Conservation (phyloP, 2,888 invertebrate genomes). For the Aradus depressus region DNA sequence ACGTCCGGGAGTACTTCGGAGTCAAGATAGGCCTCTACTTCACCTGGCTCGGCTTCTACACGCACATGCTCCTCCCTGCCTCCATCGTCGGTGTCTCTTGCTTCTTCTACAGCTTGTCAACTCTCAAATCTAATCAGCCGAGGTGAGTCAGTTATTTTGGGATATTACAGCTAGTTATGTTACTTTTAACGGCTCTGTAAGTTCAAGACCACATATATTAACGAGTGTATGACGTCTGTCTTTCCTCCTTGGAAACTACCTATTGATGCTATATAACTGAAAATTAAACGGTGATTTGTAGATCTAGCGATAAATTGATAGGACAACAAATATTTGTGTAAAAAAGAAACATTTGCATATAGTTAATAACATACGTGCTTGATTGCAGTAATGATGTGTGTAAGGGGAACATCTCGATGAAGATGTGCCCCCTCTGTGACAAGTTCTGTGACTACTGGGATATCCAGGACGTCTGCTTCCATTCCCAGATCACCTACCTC, state of each 20-base stretch:
- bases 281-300: too few species aligned
- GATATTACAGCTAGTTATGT: too few species aligned
- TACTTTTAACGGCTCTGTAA: too few species aligned
- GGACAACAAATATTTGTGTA: too few species aligned
- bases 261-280: too few species aligned
- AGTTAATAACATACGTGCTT: too few species aligned
- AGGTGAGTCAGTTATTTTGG: too few species aligned
- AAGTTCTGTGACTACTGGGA: constrained; percentile 48
- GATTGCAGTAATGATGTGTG: constrained; percentile 44
- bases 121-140: constrained; percentile 37
- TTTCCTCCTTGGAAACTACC: too few species aligned
- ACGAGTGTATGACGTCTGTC: too few species aligned
- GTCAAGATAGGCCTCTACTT: constrained; percentile 49
- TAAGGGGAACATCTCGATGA: constrained; percentile 37
- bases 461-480: constrained; percentile 43
- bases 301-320: too few species aligned
- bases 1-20: constrained; percentile 46
- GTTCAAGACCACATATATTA: too few species aligned
- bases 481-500: constrained; percentile 42
- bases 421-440: constrained; percentile 47
- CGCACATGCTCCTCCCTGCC: constrained; percentile 45
- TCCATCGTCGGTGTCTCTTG: constrained; percentile 44
- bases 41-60: constrained; percentile 49
- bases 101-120: constrained; percentile 43
- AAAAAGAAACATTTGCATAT: not conserved